phyloP scores from a whole-genome alignment of 2,797 vertebrate genomes.

The Lutjanus argentimaculatus region DNA sequence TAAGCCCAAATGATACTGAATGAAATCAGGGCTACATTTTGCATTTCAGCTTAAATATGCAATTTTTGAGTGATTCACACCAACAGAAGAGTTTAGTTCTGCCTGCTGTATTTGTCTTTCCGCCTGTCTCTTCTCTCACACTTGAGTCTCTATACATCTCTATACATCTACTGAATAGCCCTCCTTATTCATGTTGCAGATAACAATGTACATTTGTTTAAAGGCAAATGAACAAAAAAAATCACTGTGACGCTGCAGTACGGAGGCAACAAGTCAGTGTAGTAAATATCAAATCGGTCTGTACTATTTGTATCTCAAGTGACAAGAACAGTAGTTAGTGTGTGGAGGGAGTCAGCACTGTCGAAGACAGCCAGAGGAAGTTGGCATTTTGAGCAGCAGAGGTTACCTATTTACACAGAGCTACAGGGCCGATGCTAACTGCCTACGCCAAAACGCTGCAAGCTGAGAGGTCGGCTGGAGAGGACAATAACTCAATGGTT shows the following conservation, averaged over 20 bases:
- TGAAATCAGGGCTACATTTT: not conserved
- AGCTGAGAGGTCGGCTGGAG: slow-evolving; percentile 69
- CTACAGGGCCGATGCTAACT: slow-evolving; percentile 68
- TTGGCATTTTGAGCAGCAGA: slow-evolving; percentile 76
- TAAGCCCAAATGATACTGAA: no score
- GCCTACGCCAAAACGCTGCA: slow-evolving; percentile 65
- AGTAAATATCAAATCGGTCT: slow-evolving; percentile 52
- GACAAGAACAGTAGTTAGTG: slow-evolving; percentile 63
- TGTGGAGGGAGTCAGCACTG: slow-evolving; percentile 60
- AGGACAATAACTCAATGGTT: slow-evolving; percentile 73
- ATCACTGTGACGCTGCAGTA: not conserved
- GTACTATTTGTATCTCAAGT: slow-evolving; percentile 61
- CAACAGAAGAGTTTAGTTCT: not conserved
- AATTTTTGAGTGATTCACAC: slow-evolving; percentile 6
- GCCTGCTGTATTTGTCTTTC: not conserved
- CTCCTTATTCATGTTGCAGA: not conserved
- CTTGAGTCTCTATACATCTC: slow-evolving; percentile 1
- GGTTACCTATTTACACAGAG: slow-evolving; percentile 76
- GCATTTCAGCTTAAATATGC: not conserved
- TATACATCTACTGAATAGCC: not conserved
- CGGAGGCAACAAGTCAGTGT: slow-evolving; percentile 33
- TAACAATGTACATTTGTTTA: slow-evolving; percentile 37
- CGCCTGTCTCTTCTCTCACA: not conserved
- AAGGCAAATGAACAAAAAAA: slow-evolving; percentile 9
- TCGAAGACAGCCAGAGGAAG: slow-evolving; percentile 68